A percentile compares a stretch with the other conserved stretches of the same genome.
phyloP scores from a whole-genome alignment of 2,888 invertebrate species.

The Ectropis crepuscularia region DNA sequence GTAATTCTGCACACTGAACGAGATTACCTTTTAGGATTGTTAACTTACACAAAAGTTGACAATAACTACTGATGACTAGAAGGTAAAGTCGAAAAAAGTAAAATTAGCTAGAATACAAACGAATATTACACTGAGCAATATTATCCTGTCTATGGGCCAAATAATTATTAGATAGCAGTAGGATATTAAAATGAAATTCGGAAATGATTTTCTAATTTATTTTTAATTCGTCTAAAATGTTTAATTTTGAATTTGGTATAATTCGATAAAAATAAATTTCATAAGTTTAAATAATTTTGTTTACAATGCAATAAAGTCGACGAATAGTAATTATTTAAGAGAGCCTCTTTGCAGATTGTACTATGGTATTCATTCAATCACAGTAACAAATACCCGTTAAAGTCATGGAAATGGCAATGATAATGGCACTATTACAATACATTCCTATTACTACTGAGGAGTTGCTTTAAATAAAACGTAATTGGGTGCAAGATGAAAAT shows the following conservation, averaged over 20 bases:
- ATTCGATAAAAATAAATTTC: constrained; percentile 9
- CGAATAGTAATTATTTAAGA: constrained; percentile 18
- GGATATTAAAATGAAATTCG: too few relatives aligned
- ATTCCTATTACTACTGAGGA: constrained; percentile 30
- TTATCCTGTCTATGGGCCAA: too few relatives aligned
- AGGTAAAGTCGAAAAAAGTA: too few relatives aligned
- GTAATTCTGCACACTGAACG: too few relatives aligned
- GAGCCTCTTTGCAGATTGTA: constrained; percentile 32
- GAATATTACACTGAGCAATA: too few relatives aligned
- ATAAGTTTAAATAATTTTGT: constrained; percentile 8
- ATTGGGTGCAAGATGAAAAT: background rate
- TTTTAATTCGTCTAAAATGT: constrained; percentile 11
- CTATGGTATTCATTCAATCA: constrained; percentile 10
- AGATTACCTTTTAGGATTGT: too few relatives aligned
- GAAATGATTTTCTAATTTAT: background rate
- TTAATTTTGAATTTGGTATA: constrained; percentile 17
- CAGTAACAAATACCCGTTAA: constrained; percentile 25
- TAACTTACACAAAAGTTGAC: too few relatives aligned
- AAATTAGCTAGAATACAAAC: too few relatives aligned
- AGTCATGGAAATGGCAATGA: constrained; percentile 26
- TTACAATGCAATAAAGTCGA: constrained; percentile 1
- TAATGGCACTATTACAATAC: constrained; percentile 18
- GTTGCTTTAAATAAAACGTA: constrained; percentile 10
- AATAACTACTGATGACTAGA: too few relatives aligned
- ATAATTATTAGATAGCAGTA: too few relatives aligned